Conservation (phyloP, 2,797 vertebrate genomes). For the Chiloscyllium punctatum region DNA sequence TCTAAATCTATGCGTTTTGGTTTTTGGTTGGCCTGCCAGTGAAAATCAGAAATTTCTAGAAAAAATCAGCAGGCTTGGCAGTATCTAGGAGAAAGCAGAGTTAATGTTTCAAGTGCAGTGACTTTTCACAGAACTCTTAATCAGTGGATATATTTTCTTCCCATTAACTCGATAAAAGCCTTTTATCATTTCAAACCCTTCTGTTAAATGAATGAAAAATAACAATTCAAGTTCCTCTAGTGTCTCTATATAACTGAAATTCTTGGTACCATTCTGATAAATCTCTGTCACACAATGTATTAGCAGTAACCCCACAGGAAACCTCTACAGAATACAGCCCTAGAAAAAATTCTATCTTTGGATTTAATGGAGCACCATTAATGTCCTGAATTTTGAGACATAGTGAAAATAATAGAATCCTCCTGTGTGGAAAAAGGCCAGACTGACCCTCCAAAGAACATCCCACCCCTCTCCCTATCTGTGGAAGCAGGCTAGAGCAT, state of each 20-base stretch:
- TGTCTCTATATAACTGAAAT: not conserved
- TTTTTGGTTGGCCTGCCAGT: not conserved
- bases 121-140: too few species aligned
- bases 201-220: not conserved
- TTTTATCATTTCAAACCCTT: not conserved
- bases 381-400: not conserved
- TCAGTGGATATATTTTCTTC: not conserved
- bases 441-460: too few species aligned
- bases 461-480: too few species aligned
- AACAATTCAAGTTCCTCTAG: not conserved
- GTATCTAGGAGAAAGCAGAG: too few species aligned
- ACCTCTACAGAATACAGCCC: not conserved
- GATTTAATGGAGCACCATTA: not conserved
- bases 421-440: too few species aligned
- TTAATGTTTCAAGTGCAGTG: too few species aligned
- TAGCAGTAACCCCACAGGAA: not conserved
- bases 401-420: not conserved
- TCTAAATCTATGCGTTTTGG: not conserved
- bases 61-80: too few species aligned
- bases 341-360: not conserved
- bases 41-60: too few species aligned
- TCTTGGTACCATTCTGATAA: not conserved
- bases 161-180: not conserved
- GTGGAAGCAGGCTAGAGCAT: too few species aligned
- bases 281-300: not conserved